Conservation (phyloP, 2,113 vertebrate genomes). For the Alligator sinensis region DNA sequence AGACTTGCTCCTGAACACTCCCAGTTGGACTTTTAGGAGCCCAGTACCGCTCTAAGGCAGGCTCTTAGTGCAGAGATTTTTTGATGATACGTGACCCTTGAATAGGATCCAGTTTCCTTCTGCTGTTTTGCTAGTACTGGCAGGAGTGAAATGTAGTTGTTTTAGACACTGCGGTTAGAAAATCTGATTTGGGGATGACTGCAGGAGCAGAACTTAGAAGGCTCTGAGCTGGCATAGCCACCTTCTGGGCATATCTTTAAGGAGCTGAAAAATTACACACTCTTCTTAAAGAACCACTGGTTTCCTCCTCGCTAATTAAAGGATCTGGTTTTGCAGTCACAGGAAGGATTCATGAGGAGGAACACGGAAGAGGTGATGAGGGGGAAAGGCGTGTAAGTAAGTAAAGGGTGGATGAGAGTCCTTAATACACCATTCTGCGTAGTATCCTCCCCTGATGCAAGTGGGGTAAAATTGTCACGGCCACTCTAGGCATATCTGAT, state of each 20-base stretch:
- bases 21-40: neutral
- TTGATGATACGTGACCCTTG: conserved; percentile 28
- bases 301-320: neutral
- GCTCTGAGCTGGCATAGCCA: neutral
- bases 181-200: neutral
- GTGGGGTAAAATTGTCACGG: too few relatives aligned
- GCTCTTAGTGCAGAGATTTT: neutral
- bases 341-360: neutral
- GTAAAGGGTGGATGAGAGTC: neutral
- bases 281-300: neutral
- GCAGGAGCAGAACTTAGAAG: neutral
- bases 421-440: too few relatives aligned
- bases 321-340: neutral
- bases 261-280: neutral
- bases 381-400: too few relatives aligned
- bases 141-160: conserved; percentile 27
- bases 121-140: conserved; percentile 37
- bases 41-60: neutral
- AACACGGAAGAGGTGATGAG: too few relatives aligned
- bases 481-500: too few relatives aligned
- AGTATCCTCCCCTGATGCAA: too few relatives aligned
- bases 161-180: conserved; percentile 25
- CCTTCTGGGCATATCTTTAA: neutral
- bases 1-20: neutral
- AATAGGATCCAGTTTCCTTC: conserved; percentile 41